Base-by-base conservation (phyloP, 1,140 invertebrate species). In the Daktulosphaira vitifoliae region DNA sequence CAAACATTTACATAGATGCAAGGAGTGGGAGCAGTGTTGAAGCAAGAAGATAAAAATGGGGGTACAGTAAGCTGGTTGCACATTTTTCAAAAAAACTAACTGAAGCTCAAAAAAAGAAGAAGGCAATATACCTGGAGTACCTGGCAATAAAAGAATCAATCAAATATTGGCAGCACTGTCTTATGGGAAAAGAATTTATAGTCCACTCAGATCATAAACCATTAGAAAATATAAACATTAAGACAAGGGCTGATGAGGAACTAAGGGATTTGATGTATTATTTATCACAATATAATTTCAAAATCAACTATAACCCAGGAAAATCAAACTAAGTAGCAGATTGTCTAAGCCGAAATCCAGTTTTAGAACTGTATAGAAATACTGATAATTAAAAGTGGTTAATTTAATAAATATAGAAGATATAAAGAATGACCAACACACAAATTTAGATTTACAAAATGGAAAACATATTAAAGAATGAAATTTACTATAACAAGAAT, bases 221-320 rank as follows among this genome's bases (percentile, higher is more conserved):
- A 71, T 68, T 72, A 54, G 71, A 73, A 71, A 76, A 76, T 38
- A 42, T 76, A 64, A n/a, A n/a, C n/a, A n/a, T n/a, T n/a, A n/a
- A n/a, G n/a, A n/a, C n/a, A n/a, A n/a, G n/a, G n/a, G n/a, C n/a
- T n/a, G n/a, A n/a, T n/a, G n/a, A n/a, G n/a, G n/a, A n/a, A n/a
- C n/a, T n/a, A n/a, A n/a, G n/a, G 75, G 72, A 76, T 53, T 64
- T 74, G 39, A 72, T 68, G n/a, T 73, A 72, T 65, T 76, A 75
- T 68, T 56, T 73, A 66, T 73, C 71, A 39, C 71, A 74, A 66
- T 73, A 71, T 71, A 54, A 76, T 70, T 67, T 65, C 4, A 54
- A 44, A 38, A 69, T 67, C 3, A 70, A 69, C 68, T 71, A 69
- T 50, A n/a, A 7, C 11, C 70, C 70, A 22, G 70, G 68, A 18